phyloP scores from a whole-genome alignment of 2,888 invertebrate genomes.

The Polyommatus iphigenia region DNA sequence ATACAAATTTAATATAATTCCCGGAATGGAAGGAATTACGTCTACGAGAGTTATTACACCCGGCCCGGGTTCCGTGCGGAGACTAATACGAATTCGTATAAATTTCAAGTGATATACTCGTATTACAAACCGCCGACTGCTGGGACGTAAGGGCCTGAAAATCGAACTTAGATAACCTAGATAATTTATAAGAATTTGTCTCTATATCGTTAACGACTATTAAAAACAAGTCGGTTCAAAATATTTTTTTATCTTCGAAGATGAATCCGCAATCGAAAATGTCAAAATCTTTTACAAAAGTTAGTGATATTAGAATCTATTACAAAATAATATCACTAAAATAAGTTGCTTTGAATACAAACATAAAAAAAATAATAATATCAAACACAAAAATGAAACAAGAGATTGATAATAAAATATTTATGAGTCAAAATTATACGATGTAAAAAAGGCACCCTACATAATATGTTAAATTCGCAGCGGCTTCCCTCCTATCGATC shows the following conservation, averaged over 20 bases:
- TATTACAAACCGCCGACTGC: neutral
- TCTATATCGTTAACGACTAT: too few relatives aligned
- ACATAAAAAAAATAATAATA: neutral
- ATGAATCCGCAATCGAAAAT: too few relatives aligned
- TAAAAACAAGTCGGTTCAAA: too few relatives aligned
- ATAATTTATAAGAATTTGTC: too few relatives aligned
- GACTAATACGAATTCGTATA: constrained; percentile 24
- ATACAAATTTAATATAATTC: constrained; percentile 20
- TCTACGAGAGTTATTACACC: constrained; percentile 29
- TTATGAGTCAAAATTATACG: neutral
- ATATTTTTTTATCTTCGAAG: too few relatives aligned
- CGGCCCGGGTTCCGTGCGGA: constrained; percentile 18
- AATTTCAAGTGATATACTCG: constrained; percentile 8
- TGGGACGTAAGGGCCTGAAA: neutral
- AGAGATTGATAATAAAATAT: too few relatives aligned
- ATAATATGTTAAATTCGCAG: neutral
- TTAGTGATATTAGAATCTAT: too few relatives aligned
- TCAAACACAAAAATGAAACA: too few relatives aligned
- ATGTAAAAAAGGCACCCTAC: neutral
- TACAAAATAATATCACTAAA: neutral
- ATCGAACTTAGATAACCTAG: too few relatives aligned
- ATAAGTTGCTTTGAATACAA: neutral
- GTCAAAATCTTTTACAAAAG: too few relatives aligned
- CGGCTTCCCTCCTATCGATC: constrained; percentile 8
- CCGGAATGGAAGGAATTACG: constrained; percentile 22